Conservation (phyloP, 1,140 invertebrate species). For the Bombus confusus region DNA sequence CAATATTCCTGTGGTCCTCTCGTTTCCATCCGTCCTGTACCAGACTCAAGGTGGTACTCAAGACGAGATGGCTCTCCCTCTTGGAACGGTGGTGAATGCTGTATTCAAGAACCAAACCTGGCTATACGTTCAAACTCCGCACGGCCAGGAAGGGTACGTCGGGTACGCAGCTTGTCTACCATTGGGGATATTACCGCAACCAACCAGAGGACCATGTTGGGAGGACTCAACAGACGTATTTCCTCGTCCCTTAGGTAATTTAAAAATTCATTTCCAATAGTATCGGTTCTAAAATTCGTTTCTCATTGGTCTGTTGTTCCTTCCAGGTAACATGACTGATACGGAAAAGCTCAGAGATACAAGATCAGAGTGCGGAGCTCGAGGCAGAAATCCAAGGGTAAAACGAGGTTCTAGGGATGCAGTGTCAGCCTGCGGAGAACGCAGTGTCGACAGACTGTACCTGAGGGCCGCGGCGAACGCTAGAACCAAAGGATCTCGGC, state of each 20-base stretch:
- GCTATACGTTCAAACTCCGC: constrained; percentile 92
- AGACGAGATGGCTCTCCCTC: constrained; percentile 87
- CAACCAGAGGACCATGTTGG: constrained; percentile 87
- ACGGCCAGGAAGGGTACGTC: constrained; percentile 90
- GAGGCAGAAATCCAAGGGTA: constrained; percentile 77
- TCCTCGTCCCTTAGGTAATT: constrained; percentile 84
- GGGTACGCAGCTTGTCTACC: constrained; percentile 89
- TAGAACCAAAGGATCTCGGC: constrained; percentile 80
- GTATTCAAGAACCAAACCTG: constrained; percentile 92
- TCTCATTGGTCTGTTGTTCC: background rate
- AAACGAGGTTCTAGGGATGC: constrained; percentile 79
- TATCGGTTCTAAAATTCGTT: no score
- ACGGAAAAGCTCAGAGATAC: constrained; percentile 85
- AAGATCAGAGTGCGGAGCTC: constrained; percentile 81
- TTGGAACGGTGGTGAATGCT: constrained; percentile 92
- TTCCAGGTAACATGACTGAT: constrained; percentile 88
- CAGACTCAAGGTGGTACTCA: constrained; percentile 88
- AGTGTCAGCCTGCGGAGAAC: constrained; percentile 84
- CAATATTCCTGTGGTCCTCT: constrained; percentile 91
- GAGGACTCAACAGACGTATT: constrained; percentile 91
- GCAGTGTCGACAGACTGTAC: constrained; percentile 87
- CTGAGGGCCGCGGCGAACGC: constrained; percentile 83
- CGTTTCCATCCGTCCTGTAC: constrained; percentile 88
- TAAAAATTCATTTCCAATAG: background rate
- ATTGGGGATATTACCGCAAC: constrained; percentile 86